Evolutionary conservation across 2,797 vertebrate species (phyloP).

Genomic region (Carapus acus): DNA sequence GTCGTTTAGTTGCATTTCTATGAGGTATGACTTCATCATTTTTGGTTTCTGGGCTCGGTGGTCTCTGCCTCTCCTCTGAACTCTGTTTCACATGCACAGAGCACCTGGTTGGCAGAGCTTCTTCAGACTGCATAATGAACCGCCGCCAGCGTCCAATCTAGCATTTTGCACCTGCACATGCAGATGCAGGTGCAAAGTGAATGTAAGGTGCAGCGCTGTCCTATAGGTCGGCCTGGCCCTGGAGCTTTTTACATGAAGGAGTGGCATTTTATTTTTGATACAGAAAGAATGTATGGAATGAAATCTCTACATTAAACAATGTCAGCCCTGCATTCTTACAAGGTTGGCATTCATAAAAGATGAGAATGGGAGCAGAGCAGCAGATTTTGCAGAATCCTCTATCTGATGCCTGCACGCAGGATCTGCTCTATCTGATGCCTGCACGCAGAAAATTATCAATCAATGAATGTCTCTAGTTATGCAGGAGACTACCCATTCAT

Average conservation of each 20-base stretch:
- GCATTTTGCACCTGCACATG: too few species aligned
- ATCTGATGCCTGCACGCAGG: conserved; percentile 54
- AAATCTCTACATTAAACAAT: conserved; percentile 48
- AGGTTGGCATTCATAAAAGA: conserved; percentile 31
- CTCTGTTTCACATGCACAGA: too few species aligned
- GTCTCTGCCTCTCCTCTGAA: too few species aligned
- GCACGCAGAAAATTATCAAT: conserved; percentile 64
- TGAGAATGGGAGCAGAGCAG: conserved; percentile 53
- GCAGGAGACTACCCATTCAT: conserved; percentile 54
- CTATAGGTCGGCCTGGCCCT: conserved; percentile 25
- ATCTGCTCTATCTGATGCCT: conserved; percentile 52
- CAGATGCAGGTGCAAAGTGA: too few species aligned
- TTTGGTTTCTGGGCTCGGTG: too few species aligned
- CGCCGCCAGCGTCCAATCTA: too few species aligned
- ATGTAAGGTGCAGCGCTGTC: too few species aligned
- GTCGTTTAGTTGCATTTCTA: too few species aligned
- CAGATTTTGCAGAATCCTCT: conserved; percentile 60
- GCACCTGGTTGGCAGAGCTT: too few species aligned
- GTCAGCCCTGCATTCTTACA: conserved; percentile 39
- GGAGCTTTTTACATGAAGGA: conserved; percentile 36
- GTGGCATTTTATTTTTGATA: conserved; percentile 46
- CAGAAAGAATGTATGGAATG: conserved; percentile 20
- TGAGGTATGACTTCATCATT: too few species aligned
- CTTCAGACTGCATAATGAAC: too few species aligned
- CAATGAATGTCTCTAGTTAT: conserved; percentile 65